These are phyloP conservation scores for Stramonita haemastoma DNA, from an alignment of 2,888 invertebrate genomes.

Conservation along the genomic window DNA sequence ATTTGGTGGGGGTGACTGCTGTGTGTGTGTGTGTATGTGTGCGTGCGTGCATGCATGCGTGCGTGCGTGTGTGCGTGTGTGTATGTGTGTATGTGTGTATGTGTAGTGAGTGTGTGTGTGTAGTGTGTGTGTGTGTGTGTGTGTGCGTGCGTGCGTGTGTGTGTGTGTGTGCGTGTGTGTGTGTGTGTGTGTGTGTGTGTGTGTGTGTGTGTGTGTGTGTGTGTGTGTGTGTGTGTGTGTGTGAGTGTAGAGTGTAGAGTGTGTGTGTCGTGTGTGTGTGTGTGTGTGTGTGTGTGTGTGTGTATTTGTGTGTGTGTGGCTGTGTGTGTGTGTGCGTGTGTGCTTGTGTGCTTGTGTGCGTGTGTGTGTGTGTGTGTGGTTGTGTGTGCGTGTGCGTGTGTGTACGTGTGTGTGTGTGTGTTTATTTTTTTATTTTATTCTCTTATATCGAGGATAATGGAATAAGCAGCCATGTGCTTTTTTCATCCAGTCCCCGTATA, in stretches of 20 bases:
- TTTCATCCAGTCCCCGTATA: too few relatives aligned
- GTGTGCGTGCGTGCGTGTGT: background rate
- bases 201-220: background rate
- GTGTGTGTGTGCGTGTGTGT: background rate
- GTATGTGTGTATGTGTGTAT: background rate
- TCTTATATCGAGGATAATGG: too few relatives aligned
- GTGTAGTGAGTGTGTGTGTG: background rate
- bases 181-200: background rate
- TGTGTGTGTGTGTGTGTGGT: background rate
- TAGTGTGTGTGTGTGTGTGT: too few relatives aligned
- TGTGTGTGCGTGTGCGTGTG: background rate
- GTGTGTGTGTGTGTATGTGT: too few relatives aligned
- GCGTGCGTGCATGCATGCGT: too few relatives aligned
- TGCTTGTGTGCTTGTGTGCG: background rate
- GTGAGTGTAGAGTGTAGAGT: background rate
- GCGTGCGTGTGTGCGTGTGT: too few relatives aligned
- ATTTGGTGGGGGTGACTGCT: too few relatives aligned
- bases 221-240: slow-evolving; percentile 10
- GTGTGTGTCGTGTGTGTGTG: background rate
- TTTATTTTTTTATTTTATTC: too few relatives aligned
- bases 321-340: background rate
- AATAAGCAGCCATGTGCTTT: too few relatives aligned
- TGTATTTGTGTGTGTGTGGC: background rate
- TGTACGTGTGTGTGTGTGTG: background rate
- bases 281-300: background rate